Evolutionary conservation across 2,888 invertebrate species (phyloP), one percentile per base, ranked within the genome.

Genomic region (Asteroscopus sphinx): DNA sequence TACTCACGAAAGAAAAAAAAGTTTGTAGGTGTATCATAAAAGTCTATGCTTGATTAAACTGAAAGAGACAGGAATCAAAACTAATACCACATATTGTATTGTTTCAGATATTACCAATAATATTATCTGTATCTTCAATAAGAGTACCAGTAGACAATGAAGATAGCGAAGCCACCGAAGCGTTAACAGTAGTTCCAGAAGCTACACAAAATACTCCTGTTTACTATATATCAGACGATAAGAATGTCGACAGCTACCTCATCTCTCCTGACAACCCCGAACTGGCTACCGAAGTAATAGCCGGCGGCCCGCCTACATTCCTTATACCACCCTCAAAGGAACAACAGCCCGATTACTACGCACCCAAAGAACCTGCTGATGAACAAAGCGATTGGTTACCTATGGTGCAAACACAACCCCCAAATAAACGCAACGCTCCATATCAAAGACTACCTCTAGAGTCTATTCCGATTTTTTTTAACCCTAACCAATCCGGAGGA

Each of bases 371-470:
- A 58, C 69, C 88, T 0, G 85, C 32, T 17, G 70, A 77, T 1
- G 82, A 82, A 32, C 92, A 93, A 69, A 84, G 85, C 2, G 94
- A 93, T 37, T 94, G 94, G 94, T 86, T 90, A 67, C 94, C 94
- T 1, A 89, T 93, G 46, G 73, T 82, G 1, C 82, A 89, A 67
- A 54, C 47, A 42, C 55, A 56, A 17, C 54, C 63, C 0, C 65
- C 68, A 57, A 76, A 17, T 21, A 60, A 70, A 68, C 52, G 79
- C 32, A 69, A 69, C 16, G 58, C 42, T 4, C 21, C 21, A 21
- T 57, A 67, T 17, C 71, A 72, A 37, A 65, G 67, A 32, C 40
- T 68, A 5, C 72, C 61, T 15, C 62, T 59, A 21, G 68, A 81
- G 59, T 51, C 66, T 8, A 77, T 83, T 44, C 82, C 86, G 3